phyloP scores from a whole-genome alignment of 2,888 invertebrate genomes.

The Drosophila neotestacea region DNA sequence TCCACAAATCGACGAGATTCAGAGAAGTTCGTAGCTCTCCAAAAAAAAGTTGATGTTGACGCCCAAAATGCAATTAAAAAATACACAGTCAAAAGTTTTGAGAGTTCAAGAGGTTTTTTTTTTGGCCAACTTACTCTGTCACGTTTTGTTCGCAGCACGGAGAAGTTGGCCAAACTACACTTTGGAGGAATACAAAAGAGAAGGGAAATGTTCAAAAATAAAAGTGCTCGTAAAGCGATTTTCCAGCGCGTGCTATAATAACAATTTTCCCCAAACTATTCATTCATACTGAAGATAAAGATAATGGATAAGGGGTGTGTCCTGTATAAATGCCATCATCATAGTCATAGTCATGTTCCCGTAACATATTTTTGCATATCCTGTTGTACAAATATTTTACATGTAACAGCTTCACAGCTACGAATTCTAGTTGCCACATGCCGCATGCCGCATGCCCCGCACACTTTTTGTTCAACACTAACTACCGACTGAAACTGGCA shows the following conservation, averaged over 20 bases:
- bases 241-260: conserved; percentile 58
- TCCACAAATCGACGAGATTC: conserved; percentile 32
- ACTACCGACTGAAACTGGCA: conserved; percentile 40
- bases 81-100: conserved; percentile 37
- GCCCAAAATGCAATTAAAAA: conserved; percentile 49
- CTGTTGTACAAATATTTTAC: conserved; percentile 76
- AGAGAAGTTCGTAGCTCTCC: conserved; percentile 7
- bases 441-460: conserved; percentile 20
- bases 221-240: conserved; percentile 54
- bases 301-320: conserved; percentile 20
- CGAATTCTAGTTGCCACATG: conserved; percentile 32
- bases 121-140: conserved; percentile 50
- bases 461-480: conserved; percentile 17
- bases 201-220: conserved; percentile 1
- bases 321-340: conserved; percentile 42
- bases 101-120: conserved; percentile 35
- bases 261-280: conserved; percentile 66
- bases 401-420: conserved; percentile 66
- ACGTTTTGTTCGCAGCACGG: conserved; percentile 39
- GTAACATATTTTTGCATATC: conserved; percentile 70
- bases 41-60: conserved; percentile 32
- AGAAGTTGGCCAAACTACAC: conserved; percentile 9
- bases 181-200: neutral
- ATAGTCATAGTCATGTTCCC: conserved; percentile 41
- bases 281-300: conserved; percentile 22